Evolutionary conservation across 2,113 vertebrate genomes (phyloP), one percentile per base, ranked within the genome.

Genomic region (Smithornis capensis): DNA sequence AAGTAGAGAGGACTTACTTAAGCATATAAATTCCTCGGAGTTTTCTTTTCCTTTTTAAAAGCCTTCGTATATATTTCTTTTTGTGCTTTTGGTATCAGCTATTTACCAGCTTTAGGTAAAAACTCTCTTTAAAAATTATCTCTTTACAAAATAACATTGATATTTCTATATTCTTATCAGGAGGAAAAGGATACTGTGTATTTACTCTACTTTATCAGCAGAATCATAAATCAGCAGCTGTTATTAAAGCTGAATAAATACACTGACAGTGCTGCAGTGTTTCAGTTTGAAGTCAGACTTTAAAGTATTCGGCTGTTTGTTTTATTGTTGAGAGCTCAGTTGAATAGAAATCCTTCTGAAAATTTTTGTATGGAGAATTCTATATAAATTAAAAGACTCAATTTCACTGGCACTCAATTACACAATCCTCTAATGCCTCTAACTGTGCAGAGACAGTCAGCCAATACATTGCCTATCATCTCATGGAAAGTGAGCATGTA

Each of bases 131-230:
- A 88, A 89, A 95, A 77, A 67, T 52, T 87, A 87, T 57, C 62
- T 85, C 21, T 83, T 84, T 92, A 69, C 40, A 83, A 89, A 89
- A 69, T 76, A 40, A 47, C 10, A 22, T 59, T 42, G 69, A 40
- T 84, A 91, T 71, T 78, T 94, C 38, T 80, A 10, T 69, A 53
- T 92, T 73, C 69, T 83, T 91, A 70, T 71, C 74, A 94, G 73
- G 22, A 82, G 38, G 25, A 83, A 64, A 91, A 52, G 10, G 29
- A 19, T 77, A 23, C 31, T 59, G 42, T 69, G 42, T 91, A 57
- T 94, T 74, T 87, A 29, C 42, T 81, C 10, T 80, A 25, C 19
- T 83, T 86, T 89, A 77, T 84, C 69, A 67, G 64, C 77, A 95
- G 56, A 83, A 83, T 27, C 50, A 56, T 84, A 89, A 87, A 87